A percentile compares a stretch with the other conserved stretches of the same genome.
Evolutionary conservation across 1,140 invertebrate species (phyloP).

Genomic region (Rhagoletis pomonella): DNA sequence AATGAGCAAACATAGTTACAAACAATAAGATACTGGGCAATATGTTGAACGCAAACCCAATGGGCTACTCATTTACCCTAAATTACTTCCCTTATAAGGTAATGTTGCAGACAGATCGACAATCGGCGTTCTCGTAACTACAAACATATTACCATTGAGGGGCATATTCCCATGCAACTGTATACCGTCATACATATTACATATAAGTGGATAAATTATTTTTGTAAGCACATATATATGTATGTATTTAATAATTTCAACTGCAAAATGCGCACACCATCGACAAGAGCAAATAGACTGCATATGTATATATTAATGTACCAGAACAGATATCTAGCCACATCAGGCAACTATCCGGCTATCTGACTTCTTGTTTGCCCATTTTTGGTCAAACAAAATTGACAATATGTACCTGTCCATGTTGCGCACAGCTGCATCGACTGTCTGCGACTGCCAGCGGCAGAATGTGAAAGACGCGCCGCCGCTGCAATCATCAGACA

Average conservation of each 20-base stretch:
- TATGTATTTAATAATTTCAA: constrained; percentile 45
- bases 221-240: neutral
- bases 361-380: constrained; percentile 43
- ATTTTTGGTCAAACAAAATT: constrained; percentile 23
- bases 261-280: constrained; percentile 41
- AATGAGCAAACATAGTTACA: neutral
- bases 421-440: neutral
- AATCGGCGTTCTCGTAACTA: neutral
- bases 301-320: too few species aligned
- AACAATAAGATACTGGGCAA: neutral
- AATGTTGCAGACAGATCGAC: constrained; percentile 29
- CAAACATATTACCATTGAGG: neutral
- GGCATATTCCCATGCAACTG: neutral
- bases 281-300: neutral
- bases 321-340: neutral
- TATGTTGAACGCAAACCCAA: neutral
- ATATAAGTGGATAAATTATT: neutral
- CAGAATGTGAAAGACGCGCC: constrained; percentile 39
- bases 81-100: constrained; percentile 35
- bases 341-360: neutral
- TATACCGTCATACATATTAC: neutral
- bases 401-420: constrained; percentile 41
- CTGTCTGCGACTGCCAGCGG: neutral
- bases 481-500: neutral
- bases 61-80: constrained; percentile 44